Base-by-base conservation (phyloP, 2,797 vertebrate genomes). In the Ctenopoma multispine region DNA sequence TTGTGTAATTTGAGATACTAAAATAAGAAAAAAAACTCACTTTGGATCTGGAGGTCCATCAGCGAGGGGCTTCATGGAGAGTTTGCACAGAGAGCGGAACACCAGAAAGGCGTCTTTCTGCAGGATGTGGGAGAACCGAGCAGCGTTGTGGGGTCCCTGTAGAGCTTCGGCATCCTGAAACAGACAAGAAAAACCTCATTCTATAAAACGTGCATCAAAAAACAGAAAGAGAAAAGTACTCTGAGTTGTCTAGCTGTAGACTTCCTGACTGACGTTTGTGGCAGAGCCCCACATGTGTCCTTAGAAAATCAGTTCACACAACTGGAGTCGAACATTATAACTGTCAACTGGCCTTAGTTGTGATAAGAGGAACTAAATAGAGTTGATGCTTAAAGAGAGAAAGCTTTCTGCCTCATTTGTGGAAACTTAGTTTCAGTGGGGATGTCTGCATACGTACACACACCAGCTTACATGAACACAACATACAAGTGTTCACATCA, bases 61-160 rank as follows among this genome's bases (percentile, higher is more conserved):
- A 18, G 96, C 97, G 1, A 99, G 94, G 0, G 97, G 98, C 41
- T 99, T 99, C 97, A 99, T 99, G 65, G 98, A 99, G 56, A 99
- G 96, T 84, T 99, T 99, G 92, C 98, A 99, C 78, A 99, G 80
- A 0, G 97, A 99, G 66, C 98, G 95, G 84, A 99, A 99, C 63
- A 99, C 98, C 31, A 99, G 94, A 72, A 99, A 99, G 47, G 97
- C 97, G 1, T 99, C 98, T 89, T 99, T 99, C 85, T 99, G 98
- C 6, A 99, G 93, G 61, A 99, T 90, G 72, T 99, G 97, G 18
- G 97, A 97, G 93, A 99, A 99, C 2, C 94, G 95, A 40, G 95
- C 90, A 0, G 95, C 87, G 41, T 83, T 91, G 56, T 95, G 95
- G 36, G 92, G 92, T 60, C 95, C 96, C 80, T 95, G 95, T 5